These are phyloP conservation scores for Phymastichus coffea DNA, from an alignment of 1,140 invertebrate species.

Conservation along the genomic window DNA sequence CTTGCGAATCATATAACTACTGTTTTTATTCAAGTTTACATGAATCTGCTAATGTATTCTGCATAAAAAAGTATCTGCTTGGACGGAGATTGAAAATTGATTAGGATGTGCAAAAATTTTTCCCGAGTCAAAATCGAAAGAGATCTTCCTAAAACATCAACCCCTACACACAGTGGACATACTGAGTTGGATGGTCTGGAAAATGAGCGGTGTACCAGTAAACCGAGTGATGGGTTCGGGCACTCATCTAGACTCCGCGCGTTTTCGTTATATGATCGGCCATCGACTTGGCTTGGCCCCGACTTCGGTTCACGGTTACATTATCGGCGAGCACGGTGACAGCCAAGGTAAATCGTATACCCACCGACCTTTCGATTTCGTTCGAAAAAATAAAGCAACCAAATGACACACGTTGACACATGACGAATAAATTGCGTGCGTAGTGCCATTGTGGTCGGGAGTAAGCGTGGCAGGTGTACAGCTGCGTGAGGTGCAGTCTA, in stretches of 20 bases:
- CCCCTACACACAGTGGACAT: constrained; percentile 69
- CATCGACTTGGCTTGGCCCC: constrained; percentile 61
- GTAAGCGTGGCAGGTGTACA: constrained; percentile 65
- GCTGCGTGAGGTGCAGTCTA: constrained; percentile 59
- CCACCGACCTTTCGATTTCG: too few relatives aligned
- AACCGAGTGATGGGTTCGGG: constrained; percentile 65
- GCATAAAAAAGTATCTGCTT: too few relatives aligned
- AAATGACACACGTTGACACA: too few relatives aligned
- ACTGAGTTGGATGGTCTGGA: constrained; percentile 68
- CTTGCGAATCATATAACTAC: too few relatives aligned
- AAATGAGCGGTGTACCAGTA: constrained; percentile 64
- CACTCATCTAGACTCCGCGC: constrained; percentile 64
- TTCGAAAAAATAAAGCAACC: too few relatives aligned
- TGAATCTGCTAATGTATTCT: too few relatives aligned
- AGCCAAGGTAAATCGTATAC: constrained; percentile 56
- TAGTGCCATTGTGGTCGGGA: constrained; percentile 68
- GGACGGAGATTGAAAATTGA: too few relatives aligned
- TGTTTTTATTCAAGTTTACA: too few relatives aligned
- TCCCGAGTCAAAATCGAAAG: too few relatives aligned
- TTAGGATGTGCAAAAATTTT: too few relatives aligned
- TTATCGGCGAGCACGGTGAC: constrained; percentile 69
- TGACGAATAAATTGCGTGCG: too few relatives aligned
- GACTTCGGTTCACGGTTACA: constrained; percentile 59
- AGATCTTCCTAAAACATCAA: too few relatives aligned
- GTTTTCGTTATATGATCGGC: constrained; percentile 63